Conservation (phyloP, 2,888 invertebrate species). For the Rhimphoctona megacephalus region DNA sequence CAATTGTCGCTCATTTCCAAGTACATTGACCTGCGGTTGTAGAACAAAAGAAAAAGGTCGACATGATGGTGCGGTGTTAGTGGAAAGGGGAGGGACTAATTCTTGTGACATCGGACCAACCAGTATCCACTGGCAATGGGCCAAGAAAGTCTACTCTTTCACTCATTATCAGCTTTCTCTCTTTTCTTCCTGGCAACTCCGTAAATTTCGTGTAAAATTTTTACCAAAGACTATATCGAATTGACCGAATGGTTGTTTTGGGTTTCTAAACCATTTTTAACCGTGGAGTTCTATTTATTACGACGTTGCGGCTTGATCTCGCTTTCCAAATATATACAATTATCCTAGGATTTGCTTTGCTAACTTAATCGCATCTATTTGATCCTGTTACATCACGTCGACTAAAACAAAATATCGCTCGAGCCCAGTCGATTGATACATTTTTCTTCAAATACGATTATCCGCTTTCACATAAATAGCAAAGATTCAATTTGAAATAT, state of each 20-base stretch:
- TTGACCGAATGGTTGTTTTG: slow-evolving; percentile 26
- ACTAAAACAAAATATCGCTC: neutral
- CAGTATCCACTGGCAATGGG: slow-evolving; percentile 43
- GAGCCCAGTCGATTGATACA: neutral
- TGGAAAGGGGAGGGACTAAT: slow-evolving; percentile 10
- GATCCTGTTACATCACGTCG: neutral
- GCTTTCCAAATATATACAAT: neutral
- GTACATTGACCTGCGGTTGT: slow-evolving; percentile 14
- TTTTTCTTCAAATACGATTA: neutral
- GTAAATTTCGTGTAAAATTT: slow-evolving; percentile 31
- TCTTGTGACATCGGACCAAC: slow-evolving; percentile 40
- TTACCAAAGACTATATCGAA: slow-evolving; percentile 30
- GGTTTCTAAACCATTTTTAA: neutral
- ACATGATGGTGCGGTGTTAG: slow-evolving; percentile 25
- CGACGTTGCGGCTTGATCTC: neutral
- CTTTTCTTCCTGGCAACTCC: slow-evolving; percentile 25
- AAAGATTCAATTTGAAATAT: neutral
- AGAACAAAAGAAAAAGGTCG: slow-evolving; percentile 14
- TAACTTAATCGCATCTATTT: neutral
- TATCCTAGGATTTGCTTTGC: slow-evolving; percentile 1
- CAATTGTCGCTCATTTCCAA: slow-evolving; percentile 37
- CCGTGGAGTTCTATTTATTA: slow-evolving; percentile 6
- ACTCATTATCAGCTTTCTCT: slow-evolving; percentile 43
- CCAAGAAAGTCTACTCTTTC: slow-evolving; percentile 48
- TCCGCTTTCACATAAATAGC: too few relatives aligned